Percentiles rank a stretch among this genome's conserved stretches.
Evolutionary conservation across 2,113 vertebrate species (phyloP).

Genomic region (Perccottus glenii): DNA sequence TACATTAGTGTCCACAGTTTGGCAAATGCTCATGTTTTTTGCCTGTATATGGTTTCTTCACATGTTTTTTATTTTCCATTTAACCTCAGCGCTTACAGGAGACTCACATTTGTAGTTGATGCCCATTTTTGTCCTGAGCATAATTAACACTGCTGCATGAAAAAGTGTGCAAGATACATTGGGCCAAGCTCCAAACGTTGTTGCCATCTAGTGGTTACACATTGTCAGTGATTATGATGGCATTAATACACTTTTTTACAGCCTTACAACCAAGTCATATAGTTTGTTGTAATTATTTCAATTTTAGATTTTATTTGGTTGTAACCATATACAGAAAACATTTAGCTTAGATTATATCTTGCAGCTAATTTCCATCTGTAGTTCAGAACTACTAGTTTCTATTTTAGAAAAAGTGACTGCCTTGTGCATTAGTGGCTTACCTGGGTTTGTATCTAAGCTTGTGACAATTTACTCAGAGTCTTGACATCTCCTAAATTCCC

Average conservation of each 20-base stretch:
- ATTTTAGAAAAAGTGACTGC: neutral
- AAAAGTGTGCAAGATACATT: neutral
- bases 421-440: neutral
- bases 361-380: no score
- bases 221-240: neutral
- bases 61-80: neutral
- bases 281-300: neutral
- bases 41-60: constrained; percentile 1
- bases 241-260: neutral
- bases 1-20: constrained; percentile 31
- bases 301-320: no score
- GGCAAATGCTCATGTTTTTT: neutral
- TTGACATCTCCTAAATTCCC: neutral
- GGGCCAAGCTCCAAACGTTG: neutral
- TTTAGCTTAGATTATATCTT: no score
- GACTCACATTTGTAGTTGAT: no score
- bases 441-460: neutral
- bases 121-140: no score
- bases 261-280: neutral
- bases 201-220: constrained; percentile 1
- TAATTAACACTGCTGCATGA: neutral
- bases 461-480: neutral
- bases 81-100: no score
- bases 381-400: no score
- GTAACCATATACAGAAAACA: no score